Evolutionary conservation across 2,888 invertebrate genomes (phyloP).

Genomic region (Argyra leucocephala): DNA sequence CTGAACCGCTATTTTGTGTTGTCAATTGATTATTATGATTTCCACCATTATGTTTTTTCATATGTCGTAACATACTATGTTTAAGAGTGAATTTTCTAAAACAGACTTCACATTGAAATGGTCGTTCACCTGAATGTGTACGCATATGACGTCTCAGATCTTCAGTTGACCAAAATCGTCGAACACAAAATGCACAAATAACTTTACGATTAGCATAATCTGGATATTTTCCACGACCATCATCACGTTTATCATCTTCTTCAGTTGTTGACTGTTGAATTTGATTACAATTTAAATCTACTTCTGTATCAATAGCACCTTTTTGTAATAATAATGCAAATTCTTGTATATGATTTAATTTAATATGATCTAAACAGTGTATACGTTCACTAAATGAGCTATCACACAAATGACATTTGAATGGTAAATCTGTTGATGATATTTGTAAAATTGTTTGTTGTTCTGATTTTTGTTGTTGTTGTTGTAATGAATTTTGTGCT

Average conservation of each 20-base stretch:
- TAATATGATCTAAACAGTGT: slow-evolving; percentile 74
- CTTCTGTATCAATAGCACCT: slow-evolving; percentile 58
- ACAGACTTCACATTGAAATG: slow-evolving; percentile 86
- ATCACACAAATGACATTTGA: slow-evolving; percentile 89
- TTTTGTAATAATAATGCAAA: slow-evolving; percentile 75
- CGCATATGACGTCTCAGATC: slow-evolving; percentile 88
- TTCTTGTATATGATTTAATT: slow-evolving; percentile 62
- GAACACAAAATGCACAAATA: slow-evolving; percentile 84
- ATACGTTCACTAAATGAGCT: slow-evolving; percentile 70
- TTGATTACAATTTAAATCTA: slow-evolving; percentile 30
- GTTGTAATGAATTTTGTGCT: slow-evolving; percentile 21
- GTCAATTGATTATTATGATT: slow-evolving; percentile 42
- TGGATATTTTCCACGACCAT: slow-evolving; percentile 69
- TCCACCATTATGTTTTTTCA: slow-evolving; percentile 73
- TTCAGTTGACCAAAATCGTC: slow-evolving; percentile 91
- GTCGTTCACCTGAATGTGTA: slow-evolving; percentile 84
- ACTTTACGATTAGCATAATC: slow-evolving; percentile 82
- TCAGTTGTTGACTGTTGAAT: slow-evolving; percentile 39
- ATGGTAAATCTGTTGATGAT: slow-evolving; percentile 59
- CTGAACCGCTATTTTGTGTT: slow-evolving; percentile 37
- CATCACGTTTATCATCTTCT: slow-evolving; percentile 52
- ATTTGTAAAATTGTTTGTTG: slow-evolving; percentile 20
- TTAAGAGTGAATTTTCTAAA: slow-evolving; percentile 80
- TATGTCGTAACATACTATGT: slow-evolving; percentile 87
- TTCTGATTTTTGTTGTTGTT: slow-evolving; percentile 23